phyloP scores from a whole-genome alignment of 2,888 invertebrate species.

The Cosmia trapezina region DNA sequence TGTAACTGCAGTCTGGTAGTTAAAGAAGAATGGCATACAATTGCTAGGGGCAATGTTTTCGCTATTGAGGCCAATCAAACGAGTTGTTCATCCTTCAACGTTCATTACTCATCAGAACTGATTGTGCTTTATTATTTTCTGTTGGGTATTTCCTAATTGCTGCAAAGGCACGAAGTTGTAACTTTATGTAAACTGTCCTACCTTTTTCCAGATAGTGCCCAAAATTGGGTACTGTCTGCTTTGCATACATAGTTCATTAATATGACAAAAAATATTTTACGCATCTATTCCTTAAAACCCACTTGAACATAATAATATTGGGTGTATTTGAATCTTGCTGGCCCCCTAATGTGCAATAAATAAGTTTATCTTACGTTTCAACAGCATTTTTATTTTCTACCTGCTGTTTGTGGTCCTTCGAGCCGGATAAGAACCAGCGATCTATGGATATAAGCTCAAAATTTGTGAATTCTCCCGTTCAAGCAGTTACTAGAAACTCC shows the following conservation, averaged over 20 bases:
- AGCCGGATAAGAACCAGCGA: not conserved
- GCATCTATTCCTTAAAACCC: not conserved
- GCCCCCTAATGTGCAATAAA: no score
- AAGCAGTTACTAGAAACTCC: not conserved
- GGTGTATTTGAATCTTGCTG: no score
- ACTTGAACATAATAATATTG: no score
- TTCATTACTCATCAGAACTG: slow-evolving; percentile 33
- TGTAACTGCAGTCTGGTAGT: slow-evolving; percentile 10
- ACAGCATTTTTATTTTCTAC: not conserved
- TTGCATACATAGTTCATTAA: not conserved
- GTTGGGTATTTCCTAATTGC: not conserved
- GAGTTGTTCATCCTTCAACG: slow-evolving; percentile 37
- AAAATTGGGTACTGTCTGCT: not conserved
- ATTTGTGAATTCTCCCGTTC: not conserved
- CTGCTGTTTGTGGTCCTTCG: not conserved
- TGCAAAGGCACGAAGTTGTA: not conserved
- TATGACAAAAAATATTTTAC: not conserved
- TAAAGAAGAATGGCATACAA: slow-evolving; percentile 31
- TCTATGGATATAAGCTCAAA: not conserved
- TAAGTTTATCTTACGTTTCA: not conserved
- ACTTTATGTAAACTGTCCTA: not conserved
- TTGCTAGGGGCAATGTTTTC: slow-evolving; percentile 46
- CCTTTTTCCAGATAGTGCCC: not conserved
- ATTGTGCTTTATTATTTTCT: slow-evolving; percentile 23
- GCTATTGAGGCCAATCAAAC: slow-evolving; percentile 52